Conservation (phyloP, 92 coral and sea anemone species). For the Porites divaricata region DNA sequence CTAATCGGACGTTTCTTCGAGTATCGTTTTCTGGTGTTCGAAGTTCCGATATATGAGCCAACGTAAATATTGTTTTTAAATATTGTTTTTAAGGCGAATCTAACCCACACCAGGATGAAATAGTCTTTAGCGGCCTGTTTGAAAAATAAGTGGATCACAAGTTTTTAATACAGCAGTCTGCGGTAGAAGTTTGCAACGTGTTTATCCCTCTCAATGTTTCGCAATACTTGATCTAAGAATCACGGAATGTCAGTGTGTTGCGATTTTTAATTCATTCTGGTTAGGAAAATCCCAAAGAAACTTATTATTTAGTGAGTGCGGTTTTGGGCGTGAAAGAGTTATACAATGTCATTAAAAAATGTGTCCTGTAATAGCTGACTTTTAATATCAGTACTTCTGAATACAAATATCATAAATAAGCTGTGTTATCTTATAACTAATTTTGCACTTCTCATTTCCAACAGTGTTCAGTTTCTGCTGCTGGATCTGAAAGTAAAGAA, state of each 20-base stretch:
- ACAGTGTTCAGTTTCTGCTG: not conserved
- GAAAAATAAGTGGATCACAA: slow-evolving; percentile 11
- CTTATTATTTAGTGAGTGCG: not conserved
- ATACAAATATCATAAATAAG: not conserved
- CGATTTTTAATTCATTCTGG: not conserved
- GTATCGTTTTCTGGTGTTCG: not conserved
- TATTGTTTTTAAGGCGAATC: not conserved
- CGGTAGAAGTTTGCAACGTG: not conserved
- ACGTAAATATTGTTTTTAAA: slow-evolving; percentile 17
- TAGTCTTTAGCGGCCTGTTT: slow-evolving; percentile 28
- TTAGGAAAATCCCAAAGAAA: not conserved
- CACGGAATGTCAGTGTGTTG: not conserved
- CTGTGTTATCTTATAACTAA: not conserved
- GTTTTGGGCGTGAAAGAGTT: not conserved
- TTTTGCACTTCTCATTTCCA: not conserved
- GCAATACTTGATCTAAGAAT: not conserved
- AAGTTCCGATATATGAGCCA: not conserved
- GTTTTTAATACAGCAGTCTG: not conserved
- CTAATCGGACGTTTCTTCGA: too few species aligned
- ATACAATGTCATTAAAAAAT: not conserved
- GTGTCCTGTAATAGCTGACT: not conserved
- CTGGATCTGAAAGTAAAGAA: not conserved
- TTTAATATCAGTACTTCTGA: not conserved
- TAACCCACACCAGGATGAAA: not conserved
- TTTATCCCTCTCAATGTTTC: not conserved